Evolutionary conservation across 2,113 vertebrate genomes (phyloP).

Genomic region (Dasypus novemcinctus): DNA sequence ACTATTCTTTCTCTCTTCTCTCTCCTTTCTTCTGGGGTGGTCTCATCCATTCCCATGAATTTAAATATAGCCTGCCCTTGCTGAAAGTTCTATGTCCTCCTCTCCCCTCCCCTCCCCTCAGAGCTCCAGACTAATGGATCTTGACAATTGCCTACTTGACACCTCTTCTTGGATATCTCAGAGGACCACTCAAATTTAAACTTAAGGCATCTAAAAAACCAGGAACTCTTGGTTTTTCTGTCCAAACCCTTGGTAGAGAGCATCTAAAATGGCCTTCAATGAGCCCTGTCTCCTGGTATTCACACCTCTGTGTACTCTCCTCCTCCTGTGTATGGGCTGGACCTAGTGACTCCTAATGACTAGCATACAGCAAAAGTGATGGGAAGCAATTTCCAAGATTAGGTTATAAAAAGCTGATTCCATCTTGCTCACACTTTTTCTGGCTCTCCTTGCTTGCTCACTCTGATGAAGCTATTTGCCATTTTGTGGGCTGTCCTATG

Average conservation of each 20-base stretch:
- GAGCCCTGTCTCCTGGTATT: neutral
- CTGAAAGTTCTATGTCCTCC: neutral
- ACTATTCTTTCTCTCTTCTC: neutral
- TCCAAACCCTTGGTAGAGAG: neutral
- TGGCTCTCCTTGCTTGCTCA: neutral
- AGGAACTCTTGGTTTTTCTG: neutral
- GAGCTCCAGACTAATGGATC: neutral
- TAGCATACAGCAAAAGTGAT: neutral
- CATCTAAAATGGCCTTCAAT: neutral
- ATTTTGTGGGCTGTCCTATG: neutral
- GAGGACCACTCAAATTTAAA: neutral
- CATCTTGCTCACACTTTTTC: neutral
- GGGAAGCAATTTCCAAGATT: neutral
- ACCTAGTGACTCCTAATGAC: neutral
- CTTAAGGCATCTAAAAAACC: neutral
- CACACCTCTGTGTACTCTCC: neutral
- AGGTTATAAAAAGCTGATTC: neutral
- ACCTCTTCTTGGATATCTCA: neutral
- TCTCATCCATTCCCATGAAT: neutral
- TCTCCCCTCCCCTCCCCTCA: neutral
- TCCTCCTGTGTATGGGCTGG: neutral
- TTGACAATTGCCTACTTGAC: neutral
- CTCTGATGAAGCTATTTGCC: neutral
- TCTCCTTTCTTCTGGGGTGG: neutral
- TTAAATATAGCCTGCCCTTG: neutral